Evolutionary conservation across 2,113 vertebrate species (phyloP).

Genomic region (Rhadina sibilatrix): DNA sequence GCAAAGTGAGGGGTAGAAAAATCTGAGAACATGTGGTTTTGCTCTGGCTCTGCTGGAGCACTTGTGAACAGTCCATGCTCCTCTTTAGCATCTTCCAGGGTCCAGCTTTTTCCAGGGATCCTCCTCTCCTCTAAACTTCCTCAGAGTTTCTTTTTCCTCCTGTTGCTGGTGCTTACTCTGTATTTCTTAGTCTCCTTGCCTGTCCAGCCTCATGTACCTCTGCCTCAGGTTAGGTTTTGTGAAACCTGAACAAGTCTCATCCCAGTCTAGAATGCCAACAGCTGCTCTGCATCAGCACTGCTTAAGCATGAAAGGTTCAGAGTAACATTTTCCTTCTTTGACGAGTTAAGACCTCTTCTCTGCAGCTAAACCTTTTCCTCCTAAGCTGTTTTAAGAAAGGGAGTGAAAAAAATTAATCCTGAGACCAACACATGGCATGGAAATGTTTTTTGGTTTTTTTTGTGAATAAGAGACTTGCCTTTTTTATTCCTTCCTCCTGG

Average conservation of each 20-base stretch:
- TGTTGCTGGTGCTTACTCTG: not conserved
- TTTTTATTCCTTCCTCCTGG: not conserved
- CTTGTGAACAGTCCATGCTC: rapidly evolving
- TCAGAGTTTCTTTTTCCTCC: not conserved
- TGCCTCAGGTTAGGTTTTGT: not conserved
- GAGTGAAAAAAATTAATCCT: not conserved
- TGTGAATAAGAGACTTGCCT: not conserved
- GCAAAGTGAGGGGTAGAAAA: not conserved
- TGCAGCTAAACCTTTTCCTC: not conserved
- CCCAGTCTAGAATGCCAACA: not conserved
- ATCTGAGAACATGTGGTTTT: not conserved
- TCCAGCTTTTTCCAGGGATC: not conserved
- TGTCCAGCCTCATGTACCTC: not conserved
- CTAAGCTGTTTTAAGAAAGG: not conserved
- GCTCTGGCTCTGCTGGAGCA: not conserved
- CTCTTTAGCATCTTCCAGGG: not conserved
- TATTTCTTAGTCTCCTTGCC: not conserved
- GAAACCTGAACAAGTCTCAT: not conserved
- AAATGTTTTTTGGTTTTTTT: not conserved
- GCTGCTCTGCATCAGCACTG: not conserved
- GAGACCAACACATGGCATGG: not conserved
- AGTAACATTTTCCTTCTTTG: not conserved
- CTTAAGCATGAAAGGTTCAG: not conserved
- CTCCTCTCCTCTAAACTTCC: not conserved
- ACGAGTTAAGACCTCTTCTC: not conserved